phyloP scores from a whole-genome alignment of 1,140 invertebrate species.

The Scaptodrosophila lebanonensis region DNA sequence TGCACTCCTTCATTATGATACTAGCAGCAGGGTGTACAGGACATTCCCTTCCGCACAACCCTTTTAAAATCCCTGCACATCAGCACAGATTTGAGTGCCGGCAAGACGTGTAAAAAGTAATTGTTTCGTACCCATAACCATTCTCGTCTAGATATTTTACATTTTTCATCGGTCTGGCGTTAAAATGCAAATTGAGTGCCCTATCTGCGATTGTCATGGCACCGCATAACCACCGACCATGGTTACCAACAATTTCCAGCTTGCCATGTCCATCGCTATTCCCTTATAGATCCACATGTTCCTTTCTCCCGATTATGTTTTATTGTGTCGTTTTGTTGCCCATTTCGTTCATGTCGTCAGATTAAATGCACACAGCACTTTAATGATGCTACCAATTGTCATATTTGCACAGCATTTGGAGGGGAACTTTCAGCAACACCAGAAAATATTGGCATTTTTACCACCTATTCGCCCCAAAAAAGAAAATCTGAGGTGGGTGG shows the following conservation, averaged over 20 bases:
- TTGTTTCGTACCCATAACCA: constrained; percentile 50
- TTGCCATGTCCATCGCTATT: too few relatives aligned
- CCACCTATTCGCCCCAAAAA: too few relatives aligned
- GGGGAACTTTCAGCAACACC: constrained; percentile 5
- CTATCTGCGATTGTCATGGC: constrained; percentile 58
- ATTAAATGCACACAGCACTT: constrained; percentile 66
- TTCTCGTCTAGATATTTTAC: constrained; percentile 29
- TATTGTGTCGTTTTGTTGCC: constrained; percentile 10
- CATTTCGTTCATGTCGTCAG: constrained; percentile 56
- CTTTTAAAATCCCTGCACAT: constrained; percentile 22
- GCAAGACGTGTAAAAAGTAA: constrained; percentile 72
- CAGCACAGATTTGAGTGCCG: constrained; percentile 62
- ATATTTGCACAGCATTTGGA: constrained; percentile 51
- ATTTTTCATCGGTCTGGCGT: constrained; percentile 8
- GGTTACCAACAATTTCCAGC: too few relatives aligned
- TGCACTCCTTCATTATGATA: constrained; percentile 9
- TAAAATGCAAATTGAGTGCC: constrained; percentile 68
- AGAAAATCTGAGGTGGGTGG: too few relatives aligned
- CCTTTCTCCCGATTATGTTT: constrained; percentile 3
- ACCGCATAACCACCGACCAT: too few relatives aligned
- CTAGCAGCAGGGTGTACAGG: not conserved
- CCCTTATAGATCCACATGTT: too few relatives aligned
- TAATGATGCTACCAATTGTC: constrained; percentile 67
- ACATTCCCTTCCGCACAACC: constrained; percentile 9
- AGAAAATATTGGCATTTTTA: too few relatives aligned